These are phyloP conservation scores for Druon quercuslanigerum DNA, from an alignment of 1,140 invertebrate genomes.

Conservation along the genomic window DNA sequence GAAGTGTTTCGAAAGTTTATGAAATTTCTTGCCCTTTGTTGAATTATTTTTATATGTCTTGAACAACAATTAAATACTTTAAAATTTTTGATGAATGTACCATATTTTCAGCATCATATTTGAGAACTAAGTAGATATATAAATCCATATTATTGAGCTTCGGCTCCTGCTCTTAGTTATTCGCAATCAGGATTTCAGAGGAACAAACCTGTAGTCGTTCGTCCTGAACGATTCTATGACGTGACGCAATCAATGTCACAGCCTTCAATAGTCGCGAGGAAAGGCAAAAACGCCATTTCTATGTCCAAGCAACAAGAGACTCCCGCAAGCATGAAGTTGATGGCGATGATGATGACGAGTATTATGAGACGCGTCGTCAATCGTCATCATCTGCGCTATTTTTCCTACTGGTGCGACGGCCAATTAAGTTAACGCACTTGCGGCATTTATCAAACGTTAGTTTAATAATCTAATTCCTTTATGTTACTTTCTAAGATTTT, in stretches of 20 bases:
- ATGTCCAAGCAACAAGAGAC: conserved; percentile 5
- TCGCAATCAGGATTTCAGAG: conserved; percentile 14
- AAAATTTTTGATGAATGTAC: too few species aligned
- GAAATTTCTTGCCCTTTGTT: too few species aligned
- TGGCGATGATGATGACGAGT: conserved; percentile 12
- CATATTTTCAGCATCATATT: too few species aligned
- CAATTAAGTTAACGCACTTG: conserved; percentile 17
- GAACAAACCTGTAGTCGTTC: not conserved
- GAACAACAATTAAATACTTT: too few species aligned
- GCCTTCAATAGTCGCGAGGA: conserved; percentile 1
- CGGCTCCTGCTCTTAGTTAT: not conserved
- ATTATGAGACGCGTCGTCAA: conserved; percentile 1
- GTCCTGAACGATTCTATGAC: conserved; percentile 8
- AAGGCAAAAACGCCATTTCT: not conserved
- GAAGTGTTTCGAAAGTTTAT: too few species aligned
- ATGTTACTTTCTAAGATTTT: not conserved
- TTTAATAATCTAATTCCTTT: not conserved
- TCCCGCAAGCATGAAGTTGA: conserved; percentile 7
- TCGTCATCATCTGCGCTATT: conserved; percentile 13
- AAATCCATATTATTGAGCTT: too few species aligned
- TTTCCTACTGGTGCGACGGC: not conserved
- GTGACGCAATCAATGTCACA: conserved; percentile 22
- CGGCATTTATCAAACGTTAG: conserved; percentile 21
- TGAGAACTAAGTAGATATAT: too few species aligned
- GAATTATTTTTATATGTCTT: too few species aligned